These are phyloP conservation scores for Sarotherodon lohbergeri DNA, from an alignment of 2,113 vertebrate species.

Conservation along the genomic window DNA sequence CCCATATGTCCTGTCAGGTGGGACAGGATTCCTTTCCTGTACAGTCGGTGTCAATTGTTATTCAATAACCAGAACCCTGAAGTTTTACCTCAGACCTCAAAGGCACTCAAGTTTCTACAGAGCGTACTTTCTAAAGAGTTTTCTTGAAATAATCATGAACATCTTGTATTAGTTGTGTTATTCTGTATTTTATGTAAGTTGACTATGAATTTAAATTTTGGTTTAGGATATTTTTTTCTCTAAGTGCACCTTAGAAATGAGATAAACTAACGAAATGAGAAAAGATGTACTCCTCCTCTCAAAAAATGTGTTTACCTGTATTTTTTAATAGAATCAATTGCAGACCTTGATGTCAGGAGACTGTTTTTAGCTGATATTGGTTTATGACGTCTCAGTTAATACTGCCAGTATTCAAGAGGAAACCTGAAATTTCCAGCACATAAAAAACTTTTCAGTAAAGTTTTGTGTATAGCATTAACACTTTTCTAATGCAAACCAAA, in stretches of 20 bases:
- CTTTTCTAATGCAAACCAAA: background rate
- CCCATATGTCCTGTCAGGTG: constrained; percentile 53
- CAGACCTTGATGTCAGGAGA: background rate
- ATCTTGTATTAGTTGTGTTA: background rate
- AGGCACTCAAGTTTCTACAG: background rate
- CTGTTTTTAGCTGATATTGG: background rate
- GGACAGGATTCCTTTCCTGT: background rate
- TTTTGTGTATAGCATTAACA: background rate
- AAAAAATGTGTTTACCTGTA: background rate
- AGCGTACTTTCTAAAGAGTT: background rate
- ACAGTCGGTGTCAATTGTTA: constrained; percentile 26
- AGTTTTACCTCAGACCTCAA: background rate
- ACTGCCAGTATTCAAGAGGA: background rate
- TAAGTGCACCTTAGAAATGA: background rate
- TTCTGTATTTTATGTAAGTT: background rate
- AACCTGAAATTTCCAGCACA: background rate
- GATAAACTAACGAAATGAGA: background rate
- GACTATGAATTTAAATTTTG: background rate
- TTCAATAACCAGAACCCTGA: constrained; percentile 12
- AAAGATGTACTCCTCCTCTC: background rate
- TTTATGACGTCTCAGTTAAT: background rate
- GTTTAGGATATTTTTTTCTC: background rate
- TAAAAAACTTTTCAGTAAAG: background rate
- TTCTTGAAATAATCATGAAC: background rate
- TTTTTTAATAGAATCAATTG: background rate